These are phyloP conservation scores for Euplagia quadripunctaria DNA, from an alignment of 2,888 invertebrate genomes.

Conservation along the genomic window DNA sequence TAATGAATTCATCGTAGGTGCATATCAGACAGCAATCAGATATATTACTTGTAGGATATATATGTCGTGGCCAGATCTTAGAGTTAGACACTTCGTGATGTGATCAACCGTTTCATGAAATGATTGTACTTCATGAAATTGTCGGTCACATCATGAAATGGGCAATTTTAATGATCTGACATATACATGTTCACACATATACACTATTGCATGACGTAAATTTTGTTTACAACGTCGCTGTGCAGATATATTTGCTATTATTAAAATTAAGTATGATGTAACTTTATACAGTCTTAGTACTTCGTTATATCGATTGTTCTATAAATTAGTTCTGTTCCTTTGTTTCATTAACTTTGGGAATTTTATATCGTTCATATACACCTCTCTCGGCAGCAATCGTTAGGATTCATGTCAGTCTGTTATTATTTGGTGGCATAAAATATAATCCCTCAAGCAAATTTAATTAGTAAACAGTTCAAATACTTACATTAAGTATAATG, in stretches of 20 bases:
- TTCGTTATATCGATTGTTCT: background rate
- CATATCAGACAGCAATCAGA: too few species aligned
- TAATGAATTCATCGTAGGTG: too few species aligned
- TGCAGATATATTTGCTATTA: background rate
- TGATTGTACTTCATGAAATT: too few species aligned
- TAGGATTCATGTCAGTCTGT: background rate
- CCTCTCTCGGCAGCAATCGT: background rate
- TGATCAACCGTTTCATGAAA: too few species aligned
- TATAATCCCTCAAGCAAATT: background rate
- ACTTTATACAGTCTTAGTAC: background rate
- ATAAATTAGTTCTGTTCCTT: background rate
- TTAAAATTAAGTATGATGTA: background rate
- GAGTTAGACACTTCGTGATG: too few species aligned
- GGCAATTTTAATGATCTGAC: too few species aligned
- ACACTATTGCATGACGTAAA: background rate
- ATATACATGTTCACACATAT: too few species aligned
- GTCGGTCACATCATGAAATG: too few species aligned
- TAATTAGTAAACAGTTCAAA: background rate
- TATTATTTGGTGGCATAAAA: background rate
- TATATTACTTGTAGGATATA: too few species aligned
- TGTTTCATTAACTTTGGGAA: background rate
- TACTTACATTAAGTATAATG: constrained; percentile 10
- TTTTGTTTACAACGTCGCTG: background rate
- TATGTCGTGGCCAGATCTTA: too few species aligned
- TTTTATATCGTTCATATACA: background rate